Conservation (phyloP, 2,888 invertebrate species). For the Abrostola tripartita region DNA sequence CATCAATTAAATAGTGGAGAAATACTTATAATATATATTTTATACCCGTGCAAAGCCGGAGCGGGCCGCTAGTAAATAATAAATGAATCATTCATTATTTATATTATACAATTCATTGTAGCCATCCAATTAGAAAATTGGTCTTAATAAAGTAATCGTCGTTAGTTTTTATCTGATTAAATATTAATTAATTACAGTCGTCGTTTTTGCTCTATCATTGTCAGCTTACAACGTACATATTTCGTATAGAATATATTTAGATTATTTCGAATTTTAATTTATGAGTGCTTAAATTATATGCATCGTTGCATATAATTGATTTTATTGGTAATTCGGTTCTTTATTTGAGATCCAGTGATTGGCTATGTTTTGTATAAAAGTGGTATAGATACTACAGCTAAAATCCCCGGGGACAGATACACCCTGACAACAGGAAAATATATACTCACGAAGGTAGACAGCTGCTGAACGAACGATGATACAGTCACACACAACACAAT, state of each 20-base stretch:
- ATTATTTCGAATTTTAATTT: too few relatives aligned
- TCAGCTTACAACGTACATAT: too few relatives aligned
- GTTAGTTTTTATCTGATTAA: neutral
- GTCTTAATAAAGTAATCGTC: neutral
- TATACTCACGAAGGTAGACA: constrained; percentile 42
- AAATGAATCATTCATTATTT: too few relatives aligned
- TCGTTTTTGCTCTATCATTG: too few relatives aligned
- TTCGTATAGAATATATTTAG: too few relatives aligned
- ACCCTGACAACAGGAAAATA: constrained; percentile 16
- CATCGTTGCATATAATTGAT: neutral
- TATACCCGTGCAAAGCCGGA: too few relatives aligned
- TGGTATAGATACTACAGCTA: constrained; percentile 6
- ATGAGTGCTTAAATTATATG: neutral
- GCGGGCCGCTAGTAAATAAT: too few relatives aligned
- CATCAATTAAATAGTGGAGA: too few relatives aligned
- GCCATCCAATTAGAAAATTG: neutral
- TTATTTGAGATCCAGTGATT: constrained; percentile 13
- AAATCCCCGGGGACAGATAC: constrained; percentile 16
- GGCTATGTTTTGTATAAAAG: constrained; percentile 11
- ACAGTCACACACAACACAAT: constrained; percentile 55
- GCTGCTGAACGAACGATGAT: constrained; percentile 27
- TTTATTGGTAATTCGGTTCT: neutral
- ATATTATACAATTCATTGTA: neutral
- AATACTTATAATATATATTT: too few relatives aligned
- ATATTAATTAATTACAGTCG: neutral